These are phyloP conservation scores for Melipona quadrifasciata DNA, from an alignment of 1,140 invertebrate species.

Conservation along the genomic window DNA sequence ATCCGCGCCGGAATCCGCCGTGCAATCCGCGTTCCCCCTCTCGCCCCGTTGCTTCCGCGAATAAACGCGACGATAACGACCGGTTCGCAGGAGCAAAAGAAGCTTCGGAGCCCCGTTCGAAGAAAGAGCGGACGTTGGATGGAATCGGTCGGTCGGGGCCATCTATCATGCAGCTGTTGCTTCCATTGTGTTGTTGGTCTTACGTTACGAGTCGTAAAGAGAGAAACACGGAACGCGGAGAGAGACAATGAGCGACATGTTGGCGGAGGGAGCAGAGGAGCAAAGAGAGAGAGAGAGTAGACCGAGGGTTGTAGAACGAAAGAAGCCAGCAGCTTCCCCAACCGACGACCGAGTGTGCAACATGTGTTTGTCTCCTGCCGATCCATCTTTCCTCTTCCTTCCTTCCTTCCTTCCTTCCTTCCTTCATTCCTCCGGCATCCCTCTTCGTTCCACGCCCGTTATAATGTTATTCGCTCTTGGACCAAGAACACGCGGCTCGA, in stretches of 20 bases:
- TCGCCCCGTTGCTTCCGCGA: slow-evolving; percentile 66
- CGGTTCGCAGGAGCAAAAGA: slow-evolving; percentile 60
- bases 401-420: not conserved
- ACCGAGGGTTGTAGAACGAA: slow-evolving; percentile 24
- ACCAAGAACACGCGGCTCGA: slow-evolving; percentile 61
- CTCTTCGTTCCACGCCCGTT: slow-evolving; percentile 41
- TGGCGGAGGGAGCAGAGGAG: too few species aligned
- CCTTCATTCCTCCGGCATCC: slow-evolving; percentile 14
- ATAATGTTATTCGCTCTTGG: slow-evolving; percentile 70
- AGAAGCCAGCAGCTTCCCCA: slow-evolving; percentile 53
- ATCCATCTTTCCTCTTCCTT: not conserved
- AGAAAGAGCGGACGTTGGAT: slow-evolving; percentile 63
- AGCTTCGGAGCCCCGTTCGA: slow-evolving; percentile 46
- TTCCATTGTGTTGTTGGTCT: slow-evolving; percentile 81
- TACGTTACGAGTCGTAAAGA: slow-evolving; percentile 74
- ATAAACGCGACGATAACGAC: slow-evolving; percentile 70
- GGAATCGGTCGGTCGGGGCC: slow-evolving; percentile 71
- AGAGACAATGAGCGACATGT: slow-evolving; percentile 6
- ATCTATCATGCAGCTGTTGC: slow-evolving; percentile 82
- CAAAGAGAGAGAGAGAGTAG: not conserved
- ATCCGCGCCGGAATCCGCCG: slow-evolving; percentile 27
- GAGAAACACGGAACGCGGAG: slow-evolving; percentile 31
- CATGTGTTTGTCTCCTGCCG: slow-evolving; percentile 76
- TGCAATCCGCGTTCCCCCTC: slow-evolving; percentile 21
- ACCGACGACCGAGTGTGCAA: slow-evolving; percentile 74